A percentile compares a stretch with the other conserved stretches of the same genome.
phyloP scores from a whole-genome alignment of 2,888 invertebrate species.

The Tipula helvola region DNA sequence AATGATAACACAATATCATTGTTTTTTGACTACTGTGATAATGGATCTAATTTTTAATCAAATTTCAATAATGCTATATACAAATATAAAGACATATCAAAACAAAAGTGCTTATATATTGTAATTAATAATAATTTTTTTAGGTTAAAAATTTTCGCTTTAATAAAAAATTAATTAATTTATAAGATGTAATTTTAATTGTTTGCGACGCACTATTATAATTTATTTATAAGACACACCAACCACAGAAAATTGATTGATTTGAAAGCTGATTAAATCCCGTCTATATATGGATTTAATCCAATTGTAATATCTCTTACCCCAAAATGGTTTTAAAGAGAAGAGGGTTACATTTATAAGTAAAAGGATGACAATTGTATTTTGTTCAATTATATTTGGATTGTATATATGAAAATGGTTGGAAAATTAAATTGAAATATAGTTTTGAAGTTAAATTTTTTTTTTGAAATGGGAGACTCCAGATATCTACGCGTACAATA shows the following conservation, averaged over 20 bases:
- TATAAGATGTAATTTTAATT: background rate
- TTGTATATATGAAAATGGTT: background rate
- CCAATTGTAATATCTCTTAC: background rate
- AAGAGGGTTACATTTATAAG: background rate
- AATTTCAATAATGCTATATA: background rate
- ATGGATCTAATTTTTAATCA: background rate
- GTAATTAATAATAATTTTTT: background rate
- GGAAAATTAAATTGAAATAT: slow-evolving; percentile 4
- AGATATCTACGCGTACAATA: background rate
- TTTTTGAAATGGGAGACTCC: background rate
- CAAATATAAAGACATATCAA: background rate
- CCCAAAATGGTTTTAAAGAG: background rate
- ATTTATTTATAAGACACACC: background rate
- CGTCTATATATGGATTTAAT: background rate
- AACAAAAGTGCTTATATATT: background rate
- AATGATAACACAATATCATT: background rate
- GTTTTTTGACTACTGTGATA: background rate
- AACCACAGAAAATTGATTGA: background rate
- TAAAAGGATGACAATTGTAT: background rate
- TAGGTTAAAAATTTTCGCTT: background rate
- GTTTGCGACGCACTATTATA: background rate
- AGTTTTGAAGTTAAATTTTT: background rate
- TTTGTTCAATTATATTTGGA: background rate
- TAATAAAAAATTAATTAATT: background rate
- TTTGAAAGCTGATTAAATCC: background rate